Conservation (phyloP, 53 echinoderm and acorn worm genomes). For the Astropecten irregularis region DNA sequence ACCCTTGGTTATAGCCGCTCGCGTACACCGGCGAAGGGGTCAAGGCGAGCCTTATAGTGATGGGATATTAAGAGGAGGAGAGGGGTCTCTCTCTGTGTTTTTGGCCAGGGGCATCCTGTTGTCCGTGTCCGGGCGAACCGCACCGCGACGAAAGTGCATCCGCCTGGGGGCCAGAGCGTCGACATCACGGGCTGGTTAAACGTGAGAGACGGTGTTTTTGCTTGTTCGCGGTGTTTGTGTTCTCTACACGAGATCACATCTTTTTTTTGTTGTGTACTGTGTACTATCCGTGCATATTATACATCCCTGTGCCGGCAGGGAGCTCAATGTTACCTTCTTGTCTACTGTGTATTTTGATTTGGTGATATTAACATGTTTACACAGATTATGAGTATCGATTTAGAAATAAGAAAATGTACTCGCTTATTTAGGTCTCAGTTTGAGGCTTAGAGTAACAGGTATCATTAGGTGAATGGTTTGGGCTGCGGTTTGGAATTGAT, state of each 20-base stretch:
- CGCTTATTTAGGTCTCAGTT: no score
- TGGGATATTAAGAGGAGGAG: constrained; percentile 1
- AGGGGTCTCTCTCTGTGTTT: neutral
- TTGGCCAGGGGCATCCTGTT: neutral
- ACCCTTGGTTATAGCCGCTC: constrained; percentile 10
- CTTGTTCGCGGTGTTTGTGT: constrained; percentile 12
- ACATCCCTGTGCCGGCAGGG: no score
- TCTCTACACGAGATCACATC: constrained; percentile 12
- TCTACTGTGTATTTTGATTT: constrained; percentile 1
- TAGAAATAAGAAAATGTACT: neutral
- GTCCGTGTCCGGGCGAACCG: constrained; percentile 27
- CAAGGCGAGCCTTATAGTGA: neutral
- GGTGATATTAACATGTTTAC: constrained; percentile 36
- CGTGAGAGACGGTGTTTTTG: constrained; percentile 47
- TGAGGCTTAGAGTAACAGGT: no score
- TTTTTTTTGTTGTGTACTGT: neutral
- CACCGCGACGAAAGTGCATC: constrained; percentile 20
- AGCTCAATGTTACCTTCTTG: constrained; percentile 25
- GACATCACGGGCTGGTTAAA: constrained; percentile 7
- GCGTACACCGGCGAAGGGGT: constrained; percentile 18
- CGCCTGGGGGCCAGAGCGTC: constrained; percentile 21
- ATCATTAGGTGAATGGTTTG: no score
- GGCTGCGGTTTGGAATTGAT: no score
- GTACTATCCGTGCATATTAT: no score
- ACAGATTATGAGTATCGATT: constrained; percentile 14